Percentiles rank a stretch among this genome's conserved stretches.
Evolutionary conservation across 2,888 invertebrate genomes (phyloP).

Genomic region (Eilema caniola): DNA sequence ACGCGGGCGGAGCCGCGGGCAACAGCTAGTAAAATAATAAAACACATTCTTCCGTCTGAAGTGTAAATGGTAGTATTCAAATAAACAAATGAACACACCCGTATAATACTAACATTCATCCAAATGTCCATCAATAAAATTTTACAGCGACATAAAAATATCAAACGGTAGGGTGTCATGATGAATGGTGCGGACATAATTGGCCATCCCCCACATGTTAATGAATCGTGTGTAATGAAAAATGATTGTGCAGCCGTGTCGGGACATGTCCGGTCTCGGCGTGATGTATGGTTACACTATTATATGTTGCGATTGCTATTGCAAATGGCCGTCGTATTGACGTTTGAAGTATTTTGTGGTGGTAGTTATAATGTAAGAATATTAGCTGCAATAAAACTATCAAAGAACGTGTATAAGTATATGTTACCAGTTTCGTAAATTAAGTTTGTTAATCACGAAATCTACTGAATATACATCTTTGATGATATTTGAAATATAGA

Average conservation of each 20-base stretch:
- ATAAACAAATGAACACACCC: slow-evolving; percentile 15
- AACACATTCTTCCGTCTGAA: not conserved
- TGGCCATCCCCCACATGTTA: slow-evolving; percentile 79
- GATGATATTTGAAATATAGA: not conserved
- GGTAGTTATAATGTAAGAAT: not conserved
- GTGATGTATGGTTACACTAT: slow-evolving; percentile 72
- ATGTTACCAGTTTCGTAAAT: not conserved
- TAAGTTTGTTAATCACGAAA: not conserved
- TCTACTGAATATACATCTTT: not conserved
- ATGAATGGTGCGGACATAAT: slow-evolving; percentile 82
- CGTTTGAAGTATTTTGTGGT: slow-evolving; percentile 45
- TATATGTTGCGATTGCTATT: slow-evolving; percentile 64
- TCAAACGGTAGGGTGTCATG: slow-evolving; percentile 76
- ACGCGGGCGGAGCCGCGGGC: no score
- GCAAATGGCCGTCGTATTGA: slow-evolving; percentile 63
- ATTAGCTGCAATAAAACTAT: no score
- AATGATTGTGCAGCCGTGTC: slow-evolving; percentile 74
- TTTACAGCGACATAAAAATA: slow-evolving; percentile 68
- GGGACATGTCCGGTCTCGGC: slow-evolving; percentile 57
- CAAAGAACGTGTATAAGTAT: no score
- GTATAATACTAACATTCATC: slow-evolving; percentile 31
- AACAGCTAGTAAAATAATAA: no score
- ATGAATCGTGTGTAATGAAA: slow-evolving; percentile 85
- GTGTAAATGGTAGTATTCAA: not conserved
- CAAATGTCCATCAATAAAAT: slow-evolving; percentile 53